phyloP scores from a whole-genome alignment of 2,888 invertebrate species.

The Cheilosia vulpina region DNA sequence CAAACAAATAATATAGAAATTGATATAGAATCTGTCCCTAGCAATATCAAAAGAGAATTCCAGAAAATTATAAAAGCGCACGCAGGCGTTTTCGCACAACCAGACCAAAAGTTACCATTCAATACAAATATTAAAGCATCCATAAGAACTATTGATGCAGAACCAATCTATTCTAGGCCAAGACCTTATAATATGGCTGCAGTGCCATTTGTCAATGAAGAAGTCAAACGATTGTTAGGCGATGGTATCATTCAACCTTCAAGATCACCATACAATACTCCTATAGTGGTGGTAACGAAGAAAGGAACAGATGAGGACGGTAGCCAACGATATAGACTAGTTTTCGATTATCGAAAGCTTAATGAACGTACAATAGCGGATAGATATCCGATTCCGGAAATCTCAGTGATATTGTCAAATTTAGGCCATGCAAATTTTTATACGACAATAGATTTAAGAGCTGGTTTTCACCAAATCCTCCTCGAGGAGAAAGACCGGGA shows the following conservation, averaged over 20 bases:
- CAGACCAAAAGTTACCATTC: constrained; percentile 13
- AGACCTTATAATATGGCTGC: constrained; percentile 25
- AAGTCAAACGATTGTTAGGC: background rate
- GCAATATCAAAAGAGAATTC: no score
- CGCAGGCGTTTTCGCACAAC: no score
- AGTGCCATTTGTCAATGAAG: constrained; percentile 6
- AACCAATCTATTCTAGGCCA: constrained; percentile 14
- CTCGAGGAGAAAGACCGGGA: no score
- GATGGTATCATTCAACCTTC: background rate
- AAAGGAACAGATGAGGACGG: constrained; percentile 1
- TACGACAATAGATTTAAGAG: constrained; percentile 2
- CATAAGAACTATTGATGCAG: constrained; percentile 5
- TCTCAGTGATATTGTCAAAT: constrained; percentile 1
- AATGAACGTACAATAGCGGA: constrained; percentile 4
- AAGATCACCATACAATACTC: no score
- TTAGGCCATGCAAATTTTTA: constrained; percentile 2
- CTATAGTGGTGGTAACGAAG: background rate
- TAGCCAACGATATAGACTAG: background rate
- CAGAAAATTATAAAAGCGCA: no score
- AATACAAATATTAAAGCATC: constrained; percentile 9
- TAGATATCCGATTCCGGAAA: constrained; percentile 4
- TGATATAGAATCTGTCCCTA: no score
- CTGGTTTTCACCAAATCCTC: no score
- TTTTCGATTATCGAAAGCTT: constrained; percentile 1
- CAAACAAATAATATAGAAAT: no score